These are phyloP conservation scores for Protophormia terraenovae DNA, from an alignment of 2,888 invertebrate genomes.

Conservation along the genomic window DNA sequence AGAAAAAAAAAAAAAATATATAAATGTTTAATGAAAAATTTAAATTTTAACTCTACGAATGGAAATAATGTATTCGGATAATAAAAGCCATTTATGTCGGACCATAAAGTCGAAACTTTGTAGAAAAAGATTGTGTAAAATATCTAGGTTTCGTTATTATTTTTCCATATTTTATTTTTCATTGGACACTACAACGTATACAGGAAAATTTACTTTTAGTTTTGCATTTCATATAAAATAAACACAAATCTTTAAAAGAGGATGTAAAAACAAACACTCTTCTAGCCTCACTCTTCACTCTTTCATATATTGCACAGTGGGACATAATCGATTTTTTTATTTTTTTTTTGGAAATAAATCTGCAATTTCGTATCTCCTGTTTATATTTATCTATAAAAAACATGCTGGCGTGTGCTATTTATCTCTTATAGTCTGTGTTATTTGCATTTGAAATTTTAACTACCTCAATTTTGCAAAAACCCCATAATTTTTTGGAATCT, in stretches of 20 bases:
- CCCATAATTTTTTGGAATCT: too few relatives aligned
- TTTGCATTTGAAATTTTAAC: too few relatives aligned
- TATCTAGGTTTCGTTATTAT: not conserved
- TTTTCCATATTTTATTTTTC: not conserved
- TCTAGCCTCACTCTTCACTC: not conserved
- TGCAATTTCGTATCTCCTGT: too few relatives aligned
- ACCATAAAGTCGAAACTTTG: not conserved
- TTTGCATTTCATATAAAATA: constrained; percentile 30
- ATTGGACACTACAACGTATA: not conserved
- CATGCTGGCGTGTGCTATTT: too few relatives aligned
- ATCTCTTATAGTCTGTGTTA: too few relatives aligned
- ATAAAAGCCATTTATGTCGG: not conserved
- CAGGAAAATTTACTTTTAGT: constrained; percentile 47
- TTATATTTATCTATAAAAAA: too few relatives aligned
- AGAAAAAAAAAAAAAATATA: constrained; percentile 30
- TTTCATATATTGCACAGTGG: not conserved
- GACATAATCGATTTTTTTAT: too few relatives aligned
- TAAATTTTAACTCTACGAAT: not conserved
- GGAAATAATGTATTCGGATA: not conserved
- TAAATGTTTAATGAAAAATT: constrained; percentile 16
- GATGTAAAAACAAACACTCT: not conserved
- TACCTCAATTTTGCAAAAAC: too few relatives aligned
- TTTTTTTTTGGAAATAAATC: too few relatives aligned
- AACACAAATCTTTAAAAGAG: not conserved
- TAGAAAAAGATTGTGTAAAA: not conserved